Evolutionary conservation across 2,888 invertebrate genomes (phyloP), one percentile per base, ranked within the genome.

Genomic region (Alloscopus bannaensis): DNA sequence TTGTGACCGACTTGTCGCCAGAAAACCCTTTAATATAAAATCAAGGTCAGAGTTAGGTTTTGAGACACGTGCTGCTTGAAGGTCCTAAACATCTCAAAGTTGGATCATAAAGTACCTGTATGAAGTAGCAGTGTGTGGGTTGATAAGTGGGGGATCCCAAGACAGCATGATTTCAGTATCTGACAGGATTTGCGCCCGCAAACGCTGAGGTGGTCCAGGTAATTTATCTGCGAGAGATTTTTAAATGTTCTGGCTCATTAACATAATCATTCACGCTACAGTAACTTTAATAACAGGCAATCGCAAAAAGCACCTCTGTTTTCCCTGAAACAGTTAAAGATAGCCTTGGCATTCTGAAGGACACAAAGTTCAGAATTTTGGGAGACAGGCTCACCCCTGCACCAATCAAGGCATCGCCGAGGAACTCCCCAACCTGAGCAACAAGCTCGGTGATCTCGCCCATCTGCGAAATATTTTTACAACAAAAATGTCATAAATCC

Each of bases 91-190:
- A n/a, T n/a, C n/a, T n/a, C n/a, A 24, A 24, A 28, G 18, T 20
- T 20, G 8, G n/a, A n/a, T n/a, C n/a, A n/a, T n/a, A n/a, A 28
- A 26, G 13, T n/a, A 76, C 88, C 89, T 91, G 90, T 95, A 95
- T 85, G 94, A 90, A 89, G 94, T 94, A 0, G 95, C 94, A 0
- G 93, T 93, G 84, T 93, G 92, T 0, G 95, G 94, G 88, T 95
- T 95, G 89, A 95, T 95, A 47, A 91, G 88, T 3, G 95, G 95
- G 6, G 93, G 91, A 84, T 95, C 94, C 95, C 95, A 95, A 83
- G 91, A 91, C 22, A 93, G 89, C 78, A 90, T 89, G 11, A 92
- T 92, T 57, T 91, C 90, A 86, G 90, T 91, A 6, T 90, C 89
- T 71, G 92, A 91, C 11, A 92, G 85, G 60, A 90, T 89, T 82